Percentiles rank a stretch among this genome's conserved stretches.
These are phyloP conservation scores for Eurystomus gularis DNA, from an alignment of 2,113 vertebrate species.

Conservation along the genomic window DNA sequence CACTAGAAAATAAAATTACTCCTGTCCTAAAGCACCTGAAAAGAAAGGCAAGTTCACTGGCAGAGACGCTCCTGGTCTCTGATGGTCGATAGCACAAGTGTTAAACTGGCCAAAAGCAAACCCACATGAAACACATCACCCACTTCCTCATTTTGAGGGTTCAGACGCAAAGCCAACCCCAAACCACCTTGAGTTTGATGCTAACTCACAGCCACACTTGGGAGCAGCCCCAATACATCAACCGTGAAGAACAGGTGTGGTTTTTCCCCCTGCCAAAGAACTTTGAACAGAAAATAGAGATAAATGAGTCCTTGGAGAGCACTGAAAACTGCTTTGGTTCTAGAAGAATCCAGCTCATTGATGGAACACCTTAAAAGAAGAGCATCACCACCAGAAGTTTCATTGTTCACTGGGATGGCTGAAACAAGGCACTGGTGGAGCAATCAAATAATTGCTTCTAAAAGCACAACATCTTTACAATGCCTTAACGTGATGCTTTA, in stretches of 20 bases:
- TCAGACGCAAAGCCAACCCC: background rate
- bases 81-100: rapidly evolving
- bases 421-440: too few relatives aligned
- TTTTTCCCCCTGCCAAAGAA: background rate
- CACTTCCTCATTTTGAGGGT: background rate
- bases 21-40: background rate
- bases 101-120: background rate
- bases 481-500: too few relatives aligned
- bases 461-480: too few relatives aligned
- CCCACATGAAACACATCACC: background rate
- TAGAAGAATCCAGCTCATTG: background rate
- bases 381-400: too few relatives aligned
- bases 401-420: too few relatives aligned
- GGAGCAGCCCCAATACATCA: background rate
- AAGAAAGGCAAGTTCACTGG: background rate
- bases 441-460: too few relatives aligned
- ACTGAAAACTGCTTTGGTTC: background rate
- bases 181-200: rapidly evolving
- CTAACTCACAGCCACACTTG: background rate
- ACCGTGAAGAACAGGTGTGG: background rate
- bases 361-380: background rate
- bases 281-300: background rate
- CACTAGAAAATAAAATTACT: background rate
- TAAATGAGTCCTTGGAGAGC: background rate
- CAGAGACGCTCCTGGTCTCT: background rate